Conservation (phyloP, 92 coral and sea anemone genomes). For the Porites rus region DNA sequence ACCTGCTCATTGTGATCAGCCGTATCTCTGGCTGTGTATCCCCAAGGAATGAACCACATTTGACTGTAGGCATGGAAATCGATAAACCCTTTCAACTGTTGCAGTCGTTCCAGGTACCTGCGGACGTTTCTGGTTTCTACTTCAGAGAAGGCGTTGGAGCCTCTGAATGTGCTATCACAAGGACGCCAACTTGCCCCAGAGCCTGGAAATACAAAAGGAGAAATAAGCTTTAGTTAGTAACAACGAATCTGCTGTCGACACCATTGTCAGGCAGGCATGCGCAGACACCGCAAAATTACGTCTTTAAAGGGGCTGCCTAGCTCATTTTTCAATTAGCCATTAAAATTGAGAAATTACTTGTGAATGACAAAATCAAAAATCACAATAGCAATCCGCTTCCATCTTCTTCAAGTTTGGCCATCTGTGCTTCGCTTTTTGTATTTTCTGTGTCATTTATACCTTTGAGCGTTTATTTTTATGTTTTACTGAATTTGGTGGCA, state of each 20-base stretch:
- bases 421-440: no score
- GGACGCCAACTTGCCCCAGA: constrained; percentile 44
- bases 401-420: no score
- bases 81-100: constrained; percentile 78
- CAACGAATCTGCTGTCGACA: not conserved
- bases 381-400: no score
- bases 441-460: no score
- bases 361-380: no score
- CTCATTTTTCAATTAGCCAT: no score
- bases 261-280: not conserved
- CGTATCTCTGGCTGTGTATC: constrained; percentile 64
- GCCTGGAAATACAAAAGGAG: not conserved
- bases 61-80: constrained; percentile 96
- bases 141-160: constrained; percentile 61
- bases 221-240: not conserved
- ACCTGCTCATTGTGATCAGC: constrained; percentile 75
- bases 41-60: constrained; percentile 97
- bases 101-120: constrained; percentile 30
- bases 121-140: constrained; percentile 52
- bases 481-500: no score
- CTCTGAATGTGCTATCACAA: constrained; percentile 56
- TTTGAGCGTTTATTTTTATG: no score
- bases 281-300: no score
- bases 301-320: no score
- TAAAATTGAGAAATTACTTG: no score